A percentile compares a stretch with the other conserved stretches of the same genome.
Conservation (phyloP, 2,888 invertebrate genomes). For the Trichopoda pennipes region DNA sequence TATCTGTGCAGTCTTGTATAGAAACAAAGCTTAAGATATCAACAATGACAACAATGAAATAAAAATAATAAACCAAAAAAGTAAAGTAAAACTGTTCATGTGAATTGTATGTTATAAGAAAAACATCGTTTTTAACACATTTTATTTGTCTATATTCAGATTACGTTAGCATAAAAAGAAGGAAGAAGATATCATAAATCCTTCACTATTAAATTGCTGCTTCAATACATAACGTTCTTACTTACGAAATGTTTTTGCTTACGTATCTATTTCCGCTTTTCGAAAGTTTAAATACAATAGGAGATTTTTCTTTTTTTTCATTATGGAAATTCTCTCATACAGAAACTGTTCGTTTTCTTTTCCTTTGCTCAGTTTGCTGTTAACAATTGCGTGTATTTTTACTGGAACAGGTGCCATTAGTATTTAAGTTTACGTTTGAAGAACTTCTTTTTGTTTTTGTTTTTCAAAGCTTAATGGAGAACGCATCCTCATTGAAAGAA, state of each 20-base stretch:
- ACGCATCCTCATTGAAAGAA: too few relatives aligned
- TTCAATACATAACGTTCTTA: conserved; percentile 71
- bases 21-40: too few relatives aligned
- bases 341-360: conserved; percentile 48
- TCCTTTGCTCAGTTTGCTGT: neutral
- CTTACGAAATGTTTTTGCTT: neutral
- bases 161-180: conserved; percentile 12
- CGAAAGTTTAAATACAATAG: neutral
- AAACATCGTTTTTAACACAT: conserved; percentile 7
- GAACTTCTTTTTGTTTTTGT: too few relatives aligned
- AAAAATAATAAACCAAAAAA: conserved; percentile 11
- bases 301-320: too few relatives aligned
- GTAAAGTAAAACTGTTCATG: neutral
- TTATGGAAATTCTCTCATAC: conserved; percentile 38
- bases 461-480: too few relatives aligned
- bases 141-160: neutral
- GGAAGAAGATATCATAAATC: conserved; percentile 72
- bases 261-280: conserved; percentile 6
- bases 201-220: conserved; percentile 75
- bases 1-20: too few relatives aligned
- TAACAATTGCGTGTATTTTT: too few relatives aligned
- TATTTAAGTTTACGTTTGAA: too few relatives aligned
- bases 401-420: neutral
- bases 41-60: neutral
- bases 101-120: neutral